A percentile compares a stretch with the other conserved stretches of the same genome.
These are phyloP conservation scores for Myopa testacea DNA, from an alignment of 2,888 invertebrate genomes.

Conservation along the genomic window DNA sequence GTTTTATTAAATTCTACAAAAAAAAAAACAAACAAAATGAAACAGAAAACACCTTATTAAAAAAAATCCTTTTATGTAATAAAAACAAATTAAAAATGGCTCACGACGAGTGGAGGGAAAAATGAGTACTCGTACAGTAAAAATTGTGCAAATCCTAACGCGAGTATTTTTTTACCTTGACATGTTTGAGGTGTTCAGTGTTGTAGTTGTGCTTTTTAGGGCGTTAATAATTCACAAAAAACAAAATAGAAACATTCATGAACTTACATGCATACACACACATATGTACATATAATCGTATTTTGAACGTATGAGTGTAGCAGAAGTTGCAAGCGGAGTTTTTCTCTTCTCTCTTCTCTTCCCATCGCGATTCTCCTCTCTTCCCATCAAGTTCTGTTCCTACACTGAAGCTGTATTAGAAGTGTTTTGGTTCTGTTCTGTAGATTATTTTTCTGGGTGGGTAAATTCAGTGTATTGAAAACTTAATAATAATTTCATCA, in stretches of 20 bases:
- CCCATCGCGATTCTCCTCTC: too few relatives aligned
- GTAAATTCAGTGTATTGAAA: neutral
- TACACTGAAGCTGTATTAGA: too few relatives aligned
- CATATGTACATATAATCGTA: neutral
- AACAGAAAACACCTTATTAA: neutral
- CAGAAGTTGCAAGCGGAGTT: too few relatives aligned
- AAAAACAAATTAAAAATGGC: neutral
- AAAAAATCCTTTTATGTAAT: neutral
- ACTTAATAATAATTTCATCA: neutral
- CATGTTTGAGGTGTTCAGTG: conserved; percentile 15
- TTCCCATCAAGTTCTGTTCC: too few relatives aligned
- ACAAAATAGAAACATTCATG: neutral
- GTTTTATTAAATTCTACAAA: neutral
- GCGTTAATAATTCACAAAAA: conserved; percentile 27
- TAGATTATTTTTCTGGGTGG: neutral
- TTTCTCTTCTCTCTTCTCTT: too few relatives aligned
- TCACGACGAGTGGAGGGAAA: too few relatives aligned
- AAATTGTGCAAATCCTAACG: neutral
- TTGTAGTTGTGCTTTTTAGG: conserved; percentile 20
- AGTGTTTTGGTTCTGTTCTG: neutral
- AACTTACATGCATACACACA: neutral
- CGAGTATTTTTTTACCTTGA: conserved; percentile 16
- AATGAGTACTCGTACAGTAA: too few relatives aligned
- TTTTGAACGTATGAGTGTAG: too few relatives aligned
- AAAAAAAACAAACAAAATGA: neutral